These are phyloP conservation scores for Eudorcas thomsonii DNA, from an alignment of 2,113 vertebrate genomes.

Conservation along the genomic window DNA sequence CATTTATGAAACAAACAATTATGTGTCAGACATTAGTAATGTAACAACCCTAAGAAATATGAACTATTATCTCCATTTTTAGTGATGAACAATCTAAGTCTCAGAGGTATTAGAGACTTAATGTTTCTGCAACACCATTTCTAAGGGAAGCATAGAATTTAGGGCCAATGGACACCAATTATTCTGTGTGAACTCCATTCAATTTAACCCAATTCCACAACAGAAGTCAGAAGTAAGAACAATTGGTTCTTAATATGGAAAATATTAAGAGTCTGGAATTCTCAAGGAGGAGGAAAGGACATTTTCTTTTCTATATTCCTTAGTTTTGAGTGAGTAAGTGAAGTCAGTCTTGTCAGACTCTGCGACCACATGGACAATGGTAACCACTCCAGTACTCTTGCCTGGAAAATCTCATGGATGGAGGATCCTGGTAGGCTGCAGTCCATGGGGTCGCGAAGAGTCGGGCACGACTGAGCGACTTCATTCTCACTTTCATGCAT, in stretches of 20 bases:
- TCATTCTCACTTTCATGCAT: too few relatives aligned
- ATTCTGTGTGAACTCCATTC: neutral
- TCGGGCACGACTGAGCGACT: too few relatives aligned
- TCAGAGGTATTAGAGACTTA: neutral
- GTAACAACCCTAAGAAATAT: neutral
- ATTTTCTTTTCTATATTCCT: neutral
- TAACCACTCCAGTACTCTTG: too few relatives aligned
- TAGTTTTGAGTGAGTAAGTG: neutral
- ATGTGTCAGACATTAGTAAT: neutral
- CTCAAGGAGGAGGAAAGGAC: neutral
- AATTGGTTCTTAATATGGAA: neutral
- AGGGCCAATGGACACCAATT: neutral
- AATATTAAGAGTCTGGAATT: neutral
- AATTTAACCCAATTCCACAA: neutral
- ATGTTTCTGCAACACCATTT: neutral
- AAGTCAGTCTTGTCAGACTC: neutral
- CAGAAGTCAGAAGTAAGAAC: neutral
- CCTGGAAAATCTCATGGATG: too few relatives aligned
- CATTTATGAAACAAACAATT: neutral
- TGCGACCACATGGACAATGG: rapidly evolving
- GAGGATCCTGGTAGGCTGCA: too few relatives aligned
- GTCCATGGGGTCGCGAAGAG: too few relatives aligned
- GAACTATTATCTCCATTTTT: slow-evolving; percentile 4
- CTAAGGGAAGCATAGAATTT: neutral
- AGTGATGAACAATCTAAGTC: neutral